A percentile compares a stretch with the other conserved stretches of the same genome.
phyloP scores from a whole-genome alignment of 2,888 invertebrate genomes.

The Andrena haemorrhoa region DNA sequence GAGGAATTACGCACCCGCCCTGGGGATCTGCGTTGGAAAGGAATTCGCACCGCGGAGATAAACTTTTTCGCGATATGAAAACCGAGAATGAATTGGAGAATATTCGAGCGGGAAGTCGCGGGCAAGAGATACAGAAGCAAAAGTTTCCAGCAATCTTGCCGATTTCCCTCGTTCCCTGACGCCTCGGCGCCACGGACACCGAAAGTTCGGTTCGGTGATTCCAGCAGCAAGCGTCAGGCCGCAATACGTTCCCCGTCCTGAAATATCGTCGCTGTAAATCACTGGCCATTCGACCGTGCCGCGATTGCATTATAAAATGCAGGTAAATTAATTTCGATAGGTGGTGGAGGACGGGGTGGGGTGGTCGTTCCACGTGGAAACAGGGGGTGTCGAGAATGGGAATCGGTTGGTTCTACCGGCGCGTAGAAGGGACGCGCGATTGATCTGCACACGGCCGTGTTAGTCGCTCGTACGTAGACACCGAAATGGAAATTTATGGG shows the following conservation, averaged over 20 bases:
- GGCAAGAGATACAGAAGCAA: background rate
- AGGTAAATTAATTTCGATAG: conserved; percentile 79
- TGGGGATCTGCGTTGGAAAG: background rate
- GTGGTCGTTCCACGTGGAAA: conserved; percentile 21
- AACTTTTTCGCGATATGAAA: background rate
- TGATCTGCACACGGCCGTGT: conserved; percentile 46
- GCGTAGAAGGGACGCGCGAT: conserved; percentile 50
- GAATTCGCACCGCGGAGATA: background rate
- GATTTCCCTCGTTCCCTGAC: background rate
- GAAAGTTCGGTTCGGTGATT: conserved; percentile 32
- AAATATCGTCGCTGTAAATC: conserved; percentile 78
- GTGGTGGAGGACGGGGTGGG: conserved; percentile 45
- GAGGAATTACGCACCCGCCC: background rate
- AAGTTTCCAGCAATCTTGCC: conserved; percentile 8
- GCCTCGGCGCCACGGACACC: background rate
- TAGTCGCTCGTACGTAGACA: conserved; percentile 68
- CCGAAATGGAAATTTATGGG: conserved; percentile 75
- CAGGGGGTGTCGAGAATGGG: conserved; percentile 20
- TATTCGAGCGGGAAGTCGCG: background rate
- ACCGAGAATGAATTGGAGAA: background rate
- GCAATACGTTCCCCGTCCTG: conserved; percentile 37
- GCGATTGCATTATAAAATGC: conserved; percentile 80
- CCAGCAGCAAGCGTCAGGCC: conserved; percentile 8
- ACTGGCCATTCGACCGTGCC: conserved; percentile 55
- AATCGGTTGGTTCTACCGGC: conserved; percentile 26